A percentile compares a stretch with the other conserved stretches of the same genome.
These are phyloP conservation scores for Gobiocypris rarus DNA, from an alignment of 2,113 vertebrate genomes.

Conservation along the genomic window DNA sequence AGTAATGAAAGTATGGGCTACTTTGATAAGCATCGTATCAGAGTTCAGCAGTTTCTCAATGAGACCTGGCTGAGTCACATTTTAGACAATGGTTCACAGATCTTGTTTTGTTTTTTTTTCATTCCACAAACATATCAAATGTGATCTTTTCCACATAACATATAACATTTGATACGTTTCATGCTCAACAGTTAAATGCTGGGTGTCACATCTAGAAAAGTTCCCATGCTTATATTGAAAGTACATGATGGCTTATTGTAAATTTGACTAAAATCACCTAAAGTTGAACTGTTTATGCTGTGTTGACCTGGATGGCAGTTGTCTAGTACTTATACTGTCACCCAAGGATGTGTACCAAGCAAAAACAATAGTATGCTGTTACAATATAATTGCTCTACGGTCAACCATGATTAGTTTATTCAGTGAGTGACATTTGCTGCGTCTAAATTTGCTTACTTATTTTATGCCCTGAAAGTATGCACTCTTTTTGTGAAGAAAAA, in stretches of 20 bases:
- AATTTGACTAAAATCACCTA: neutral
- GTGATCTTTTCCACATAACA: neutral
- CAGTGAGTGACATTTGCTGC: no score
- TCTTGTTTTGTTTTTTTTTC: neutral
- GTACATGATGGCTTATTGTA: neutral
- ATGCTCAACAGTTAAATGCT: neutral
- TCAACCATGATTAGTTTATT: no score
- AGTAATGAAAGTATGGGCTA: conserved; percentile 13
- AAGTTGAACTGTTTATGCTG: neutral
- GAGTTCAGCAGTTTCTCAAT: conserved; percentile 14
- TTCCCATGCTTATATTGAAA: neutral
- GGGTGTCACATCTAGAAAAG: neutral
- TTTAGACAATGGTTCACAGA: conserved; percentile 5
- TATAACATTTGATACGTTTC: neutral
- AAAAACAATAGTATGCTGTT: no score
- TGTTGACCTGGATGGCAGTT: neutral
- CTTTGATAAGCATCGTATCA: conserved; percentile 23
- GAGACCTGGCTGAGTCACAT: conserved; percentile 14
- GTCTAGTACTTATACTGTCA: neutral
- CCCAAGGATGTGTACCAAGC: neutral
- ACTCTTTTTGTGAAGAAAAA: no score
- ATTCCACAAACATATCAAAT: neutral
- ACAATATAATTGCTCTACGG: no score
- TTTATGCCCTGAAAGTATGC: no score
- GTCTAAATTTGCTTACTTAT: no score